Evolutionary conservation across 2,888 invertebrate species (phyloP), one percentile per base, ranked within the genome.

Genomic region (Parthenolecanium corni): DNA sequence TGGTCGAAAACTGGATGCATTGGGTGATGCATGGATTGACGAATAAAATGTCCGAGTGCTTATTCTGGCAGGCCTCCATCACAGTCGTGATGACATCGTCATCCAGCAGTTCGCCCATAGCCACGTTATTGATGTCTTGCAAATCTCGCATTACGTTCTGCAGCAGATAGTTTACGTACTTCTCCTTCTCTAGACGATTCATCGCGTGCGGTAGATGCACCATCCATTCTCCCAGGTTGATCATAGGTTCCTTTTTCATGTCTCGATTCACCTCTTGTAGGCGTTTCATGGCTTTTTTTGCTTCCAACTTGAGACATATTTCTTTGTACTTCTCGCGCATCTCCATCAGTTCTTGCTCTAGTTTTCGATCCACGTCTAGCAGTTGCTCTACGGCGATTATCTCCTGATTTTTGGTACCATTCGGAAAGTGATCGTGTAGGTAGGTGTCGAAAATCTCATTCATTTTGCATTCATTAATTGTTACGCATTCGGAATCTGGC

Each of bases 21-120:
- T 61, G 61, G 4, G 61, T 61, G 11, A 61, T 61, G 40, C 61
- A 61, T 38, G 61, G 61, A 51, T 61, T 61, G 36, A 61, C 61
- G 51, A 61, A 61, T 31, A 61, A 16, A 12, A 61, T 51, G 38
- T 61, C 61, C 38, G 61, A 16, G 16, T 61, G 51, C 16, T 61
- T 61, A 23, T 49, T 49, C 51, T 61, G 61, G 40, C 51, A 51
- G 5, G 61, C 40, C 24, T 49, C 61, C 61, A 61, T 61, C 21
- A 61, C 61, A 21, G 61, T 61, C 2, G 61, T 61, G 40, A 61
- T 61, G 9, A 61, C 61, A 20, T 61, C 61, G 61, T 61, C 61
- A 24, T 61, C 61, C 16, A 61, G 24, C 5, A 61, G 24, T 23
- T 61, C 61, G n/a, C 61, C 61, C 61, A 61, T 61, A 16, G 61